These are phyloP conservation scores for Chaitophorus viminalis DNA, from an alignment of 2,888 invertebrate species.

Conservation along the genomic window DNA sequence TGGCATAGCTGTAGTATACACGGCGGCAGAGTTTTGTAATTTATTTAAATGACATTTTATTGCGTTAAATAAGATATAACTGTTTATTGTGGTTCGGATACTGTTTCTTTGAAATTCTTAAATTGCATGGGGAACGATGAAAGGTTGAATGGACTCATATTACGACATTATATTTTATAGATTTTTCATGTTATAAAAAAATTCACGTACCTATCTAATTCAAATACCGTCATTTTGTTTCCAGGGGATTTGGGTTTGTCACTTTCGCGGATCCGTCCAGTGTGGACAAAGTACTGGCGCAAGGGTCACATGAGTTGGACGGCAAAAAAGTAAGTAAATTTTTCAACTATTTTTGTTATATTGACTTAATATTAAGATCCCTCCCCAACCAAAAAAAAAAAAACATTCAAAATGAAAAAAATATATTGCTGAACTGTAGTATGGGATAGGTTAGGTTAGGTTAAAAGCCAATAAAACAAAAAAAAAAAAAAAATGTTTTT, in stretches of 20 bases:
- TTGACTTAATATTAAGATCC: too few species aligned
- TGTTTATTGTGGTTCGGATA: not conserved
- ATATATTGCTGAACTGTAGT: too few species aligned
- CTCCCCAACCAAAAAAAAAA: too few species aligned
- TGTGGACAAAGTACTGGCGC: conserved; percentile 99
- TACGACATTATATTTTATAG: too few species aligned
- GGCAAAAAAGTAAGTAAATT: conserved; percentile 92
- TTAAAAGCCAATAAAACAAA: too few species aligned
- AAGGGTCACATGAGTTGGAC: conserved; percentile 98
- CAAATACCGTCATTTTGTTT: conserved; percentile 66
- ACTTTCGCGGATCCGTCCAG: conserved; percentile 98
- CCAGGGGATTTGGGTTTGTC: conserved; percentile 99
- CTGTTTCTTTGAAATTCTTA: not conserved
- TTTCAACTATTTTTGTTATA: not conserved
- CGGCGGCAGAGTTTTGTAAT: not conserved
- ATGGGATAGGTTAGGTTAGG: too few species aligned
- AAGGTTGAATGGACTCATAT: not conserved
- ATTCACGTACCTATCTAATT: not conserved
- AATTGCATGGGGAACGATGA: conserved; percentile 23
- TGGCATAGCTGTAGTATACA: too few species aligned
- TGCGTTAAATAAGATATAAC: not conserved
- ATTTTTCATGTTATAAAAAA: not conserved
- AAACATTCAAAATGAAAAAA: too few species aligned
- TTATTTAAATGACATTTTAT: not conserved
- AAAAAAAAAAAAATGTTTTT: too few species aligned